phyloP scores from a whole-genome alignment of 2,888 invertebrate species.

The Cephalotes varians region DNA sequence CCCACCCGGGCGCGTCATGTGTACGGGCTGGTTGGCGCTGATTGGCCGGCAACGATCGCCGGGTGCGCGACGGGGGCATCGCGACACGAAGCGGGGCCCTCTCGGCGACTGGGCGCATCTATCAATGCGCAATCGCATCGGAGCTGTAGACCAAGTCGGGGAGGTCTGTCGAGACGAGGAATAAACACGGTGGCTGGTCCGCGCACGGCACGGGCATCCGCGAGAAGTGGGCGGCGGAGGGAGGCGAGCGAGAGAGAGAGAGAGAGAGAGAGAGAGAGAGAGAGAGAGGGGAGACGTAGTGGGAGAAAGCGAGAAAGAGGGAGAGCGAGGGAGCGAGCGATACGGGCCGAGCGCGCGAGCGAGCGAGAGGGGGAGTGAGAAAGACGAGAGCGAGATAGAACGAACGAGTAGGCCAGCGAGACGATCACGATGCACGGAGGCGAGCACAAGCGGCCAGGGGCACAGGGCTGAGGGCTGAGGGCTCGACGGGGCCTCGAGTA shows the following conservation, averaged over 20 bases:
- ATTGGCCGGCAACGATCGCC: conserved; percentile 71
- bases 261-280: conserved; percentile 19
- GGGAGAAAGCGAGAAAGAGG: conserved; percentile 47
- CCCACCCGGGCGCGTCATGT: conserved; percentile 64
- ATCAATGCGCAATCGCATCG: conserved; percentile 85
- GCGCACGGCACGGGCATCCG: conserved; percentile 66
- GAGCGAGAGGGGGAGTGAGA: conserved; percentile 69
- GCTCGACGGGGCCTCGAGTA: conserved; percentile 81
- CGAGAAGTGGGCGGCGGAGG: conserved; percentile 67
- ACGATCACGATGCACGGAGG: conserved; percentile 83
- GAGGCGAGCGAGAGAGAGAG: conserved; percentile 48
- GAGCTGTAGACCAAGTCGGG: conserved; percentile 80
- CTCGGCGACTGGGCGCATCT: conserved; percentile 77
- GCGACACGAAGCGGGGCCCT: conserved; percentile 79
- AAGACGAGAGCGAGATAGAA: conserved; percentile 65
- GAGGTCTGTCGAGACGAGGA: conserved; percentile 81
- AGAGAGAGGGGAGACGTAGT: conserved; percentile 19
- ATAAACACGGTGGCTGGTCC: conserved; percentile 82
- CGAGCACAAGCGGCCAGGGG: conserved; percentile 84
- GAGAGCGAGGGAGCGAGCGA: conserved; percentile 59
- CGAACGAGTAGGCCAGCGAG: conserved; percentile 70
- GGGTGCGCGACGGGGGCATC: conserved; percentile 61
- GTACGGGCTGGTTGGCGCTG: conserved; percentile 69
- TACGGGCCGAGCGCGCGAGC: conserved; percentile 68
- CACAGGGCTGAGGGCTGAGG: conserved; percentile 84